Evolutionary conservation across 1,140 invertebrate genomes (phyloP).

Genomic region (Zaprionus davidi): DNA sequence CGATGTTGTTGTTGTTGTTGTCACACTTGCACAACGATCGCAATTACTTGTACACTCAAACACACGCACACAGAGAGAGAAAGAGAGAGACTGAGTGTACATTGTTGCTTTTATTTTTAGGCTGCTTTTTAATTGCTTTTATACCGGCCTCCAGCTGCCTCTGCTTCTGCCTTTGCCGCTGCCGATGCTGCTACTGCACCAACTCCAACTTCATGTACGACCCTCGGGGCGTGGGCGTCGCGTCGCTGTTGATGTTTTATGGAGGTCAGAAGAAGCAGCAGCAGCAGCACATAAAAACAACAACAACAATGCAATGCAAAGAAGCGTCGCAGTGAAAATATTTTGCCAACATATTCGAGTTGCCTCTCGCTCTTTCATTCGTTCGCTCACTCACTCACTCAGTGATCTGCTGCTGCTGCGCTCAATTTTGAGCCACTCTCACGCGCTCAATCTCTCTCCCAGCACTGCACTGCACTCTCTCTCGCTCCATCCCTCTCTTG

Average conservation of each 20-base stretch:
- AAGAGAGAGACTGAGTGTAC: constrained; percentile 10
- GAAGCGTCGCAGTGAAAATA: constrained; percentile 64
- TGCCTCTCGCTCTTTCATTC: constrained; percentile 3
- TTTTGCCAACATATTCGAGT: constrained; percentile 28
- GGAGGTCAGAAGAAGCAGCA: constrained; percentile 55
- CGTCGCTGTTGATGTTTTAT: constrained; percentile 49
- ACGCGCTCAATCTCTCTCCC: background rate
- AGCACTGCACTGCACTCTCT: background rate
- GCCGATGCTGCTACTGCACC: background rate
- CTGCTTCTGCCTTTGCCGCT: background rate
- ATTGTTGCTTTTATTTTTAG: constrained; percentile 37
- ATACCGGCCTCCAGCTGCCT: constrained; percentile 33
- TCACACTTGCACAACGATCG: constrained; percentile 48
- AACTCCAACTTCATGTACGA: constrained; percentile 37
- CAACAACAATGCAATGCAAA: constrained; percentile 38
- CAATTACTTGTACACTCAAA: constrained; percentile 34
- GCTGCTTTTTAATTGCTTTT: constrained; percentile 68
- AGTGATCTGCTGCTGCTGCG: background rate
- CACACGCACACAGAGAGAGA: background rate
- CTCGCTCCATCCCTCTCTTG: background rate
- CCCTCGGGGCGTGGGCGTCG: constrained; percentile 43
- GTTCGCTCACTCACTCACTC: background rate
- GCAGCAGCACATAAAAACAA: background rate
- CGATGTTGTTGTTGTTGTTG: constrained; percentile 19
- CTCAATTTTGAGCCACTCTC: background rate